A percentile compares a stretch with the other conserved stretches of the same genome.
These are phyloP conservation scores for Heterodera filipjevi DNA, from an alignment of 2,888 invertebrate genomes.

Conservation along the genomic window DNA sequence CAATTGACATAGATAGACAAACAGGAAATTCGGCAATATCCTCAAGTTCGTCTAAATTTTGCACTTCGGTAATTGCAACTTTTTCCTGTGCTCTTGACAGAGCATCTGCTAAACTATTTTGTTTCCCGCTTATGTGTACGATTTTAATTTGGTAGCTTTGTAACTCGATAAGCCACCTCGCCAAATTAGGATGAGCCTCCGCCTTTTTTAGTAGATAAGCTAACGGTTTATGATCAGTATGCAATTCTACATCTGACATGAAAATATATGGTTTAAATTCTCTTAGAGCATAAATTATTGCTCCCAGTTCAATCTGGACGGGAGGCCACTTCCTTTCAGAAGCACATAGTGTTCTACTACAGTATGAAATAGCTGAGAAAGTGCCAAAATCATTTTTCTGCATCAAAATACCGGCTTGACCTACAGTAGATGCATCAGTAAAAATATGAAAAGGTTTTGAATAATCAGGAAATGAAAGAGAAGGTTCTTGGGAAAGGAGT, in stretches of 20 bases:
- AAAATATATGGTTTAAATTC: conserved; percentile 32
- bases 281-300: conserved; percentile 31
- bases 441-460: conserved; percentile 30
- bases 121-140: conserved; percentile 66
- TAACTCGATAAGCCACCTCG: conserved; percentile 67
- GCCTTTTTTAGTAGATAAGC: conserved; percentile 23
- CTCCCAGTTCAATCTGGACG: conserved; percentile 23
- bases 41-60: conserved; percentile 15
- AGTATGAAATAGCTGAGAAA: conserved; percentile 17
- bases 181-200: conserved; percentile 25
- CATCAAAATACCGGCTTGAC: conserved; percentile 13
- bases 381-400: conserved; percentile 9
- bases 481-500: not conserved
- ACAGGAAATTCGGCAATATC: conserved; percentile 19
- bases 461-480: conserved; percentile 20
- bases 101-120: conserved; percentile 66
- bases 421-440: conserved; percentile 15
- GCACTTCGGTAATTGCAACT: not conserved
- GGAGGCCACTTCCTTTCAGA: conserved; percentile 24
- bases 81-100: conserved; percentile 55
- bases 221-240: conserved; percentile 36
- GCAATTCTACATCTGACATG: conserved; percentile 30
- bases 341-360: not conserved
- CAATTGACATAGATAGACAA: not conserved
- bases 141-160: conserved; percentile 66